Evolutionary conservation across 92 coral and sea anemone species (phyloP).

Genomic region (Epizoanthus rinbou): DNA sequence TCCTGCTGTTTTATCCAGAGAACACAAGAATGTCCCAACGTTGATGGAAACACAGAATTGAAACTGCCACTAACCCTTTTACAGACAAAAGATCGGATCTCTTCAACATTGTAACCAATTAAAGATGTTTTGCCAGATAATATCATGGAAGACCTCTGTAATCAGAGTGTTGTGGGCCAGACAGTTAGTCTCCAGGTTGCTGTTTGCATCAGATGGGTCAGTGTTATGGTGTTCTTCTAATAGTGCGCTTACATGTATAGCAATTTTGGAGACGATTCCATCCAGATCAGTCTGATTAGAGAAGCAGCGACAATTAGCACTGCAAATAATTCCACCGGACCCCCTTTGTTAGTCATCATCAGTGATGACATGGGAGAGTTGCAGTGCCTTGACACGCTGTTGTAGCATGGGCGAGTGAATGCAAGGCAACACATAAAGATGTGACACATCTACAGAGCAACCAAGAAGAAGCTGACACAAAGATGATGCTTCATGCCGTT

Average conservation of each 20-base stretch:
- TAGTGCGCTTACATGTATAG: constrained; percentile 53
- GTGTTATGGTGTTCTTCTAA: constrained; percentile 44
- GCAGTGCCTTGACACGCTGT: too few relatives aligned
- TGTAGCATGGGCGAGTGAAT: too few relatives aligned
- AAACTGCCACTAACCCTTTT: constrained; percentile 29
- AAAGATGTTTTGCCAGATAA: constrained; percentile 37
- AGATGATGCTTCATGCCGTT: too few relatives aligned
- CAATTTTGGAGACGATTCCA: constrained; percentile 32
- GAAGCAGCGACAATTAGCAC: too few relatives aligned
- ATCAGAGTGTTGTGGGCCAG: constrained; percentile 2
- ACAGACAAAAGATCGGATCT: constrained; percentile 26
- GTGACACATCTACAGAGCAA: too few relatives aligned
- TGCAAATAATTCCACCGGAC: too few relatives aligned
- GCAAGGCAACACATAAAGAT: too few relatives aligned
- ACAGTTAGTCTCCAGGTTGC: constrained; percentile 46
- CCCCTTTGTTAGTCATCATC: too few relatives aligned
- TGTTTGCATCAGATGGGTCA: constrained; percentile 61
- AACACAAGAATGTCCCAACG: constrained; percentile 17
- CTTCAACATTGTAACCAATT: constrained; percentile 34
- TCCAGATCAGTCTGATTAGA: too few relatives aligned
- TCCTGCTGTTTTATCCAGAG: too few relatives aligned
- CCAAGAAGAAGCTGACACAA: too few relatives aligned
- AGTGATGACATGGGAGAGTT: too few relatives aligned
- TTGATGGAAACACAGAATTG: constrained; percentile 23
- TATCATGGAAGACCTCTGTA: constrained; percentile 32